Evolutionary conservation across 2,113 vertebrate genomes (phyloP), one percentile per base, ranked within the genome.

Genomic region (Nestor notabilis): DNA sequence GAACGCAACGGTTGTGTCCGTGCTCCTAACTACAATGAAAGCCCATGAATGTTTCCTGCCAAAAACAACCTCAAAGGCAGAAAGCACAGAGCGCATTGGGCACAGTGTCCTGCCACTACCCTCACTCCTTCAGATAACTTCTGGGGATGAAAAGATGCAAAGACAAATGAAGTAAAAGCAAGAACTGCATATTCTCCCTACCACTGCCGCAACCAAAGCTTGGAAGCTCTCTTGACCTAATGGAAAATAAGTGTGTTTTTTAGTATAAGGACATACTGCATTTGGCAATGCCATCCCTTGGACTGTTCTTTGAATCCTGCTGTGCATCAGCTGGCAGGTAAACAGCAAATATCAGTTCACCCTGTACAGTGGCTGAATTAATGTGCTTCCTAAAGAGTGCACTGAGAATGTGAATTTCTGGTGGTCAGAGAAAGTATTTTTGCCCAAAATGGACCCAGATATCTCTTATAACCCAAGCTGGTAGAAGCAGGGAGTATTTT

Each of bases 241-340:
- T 85, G 74, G 74, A 95, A 94, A 96, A 80, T 83, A 83, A 94
- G 74, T 12, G 21, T 79, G 31, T 0, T 71, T 90, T 94, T 92
- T 28, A 85, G 46, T 81, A 47, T 74, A 93, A 95, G 83, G 88
- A 78, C 92, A 83, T 46, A 17, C 18, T 35, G 75, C 33, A 93
- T 95, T 97, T 91, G 81, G 65, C 89, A 97, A 89, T 70, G 49
- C 80, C 70, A 93, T 80, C 89, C 70, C 71, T 94, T 93, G 95
- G 91, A 94, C 81, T 95, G 89, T 60, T 90, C 81, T 66, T 90
- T 92, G 75, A 55, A 76, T 61, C 95, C 89, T 53, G 74, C 94
- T 96, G 91, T 95, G 93, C 84, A 94, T 96, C 91, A 94, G 83
- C 96, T 93, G 94, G 91, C 92, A 93, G 70, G 94, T 95, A 93